Base-by-base conservation (phyloP, 2,797 vertebrate species). In the Taenioides sp. region DNA sequence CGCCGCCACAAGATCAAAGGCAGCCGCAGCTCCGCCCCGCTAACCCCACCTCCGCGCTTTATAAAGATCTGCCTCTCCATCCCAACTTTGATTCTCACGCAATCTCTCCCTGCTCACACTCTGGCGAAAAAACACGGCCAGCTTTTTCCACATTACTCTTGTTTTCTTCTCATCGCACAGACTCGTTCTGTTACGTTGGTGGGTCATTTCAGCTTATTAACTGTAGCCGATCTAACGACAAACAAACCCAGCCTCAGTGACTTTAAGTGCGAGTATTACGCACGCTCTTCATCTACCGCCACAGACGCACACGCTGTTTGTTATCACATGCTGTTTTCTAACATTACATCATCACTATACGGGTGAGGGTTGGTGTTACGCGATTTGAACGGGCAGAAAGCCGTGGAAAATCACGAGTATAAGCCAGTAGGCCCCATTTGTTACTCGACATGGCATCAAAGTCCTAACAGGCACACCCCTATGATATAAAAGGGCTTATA, bases 1-100 rank as follows among this genome's bases (percentile, higher is more conserved):
- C 91, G 96, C 96, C 95, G 95, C 95, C 93, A 80, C 86, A 88
- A 97, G 96, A 97, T 99, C 96, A 99, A 98, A 99, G 95, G 89
- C 55, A 92, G 89, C 94, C 94, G 91, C 94, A 91, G 90, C 93
- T 71, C 92, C 91, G 91, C 94, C 92, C 82, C 91, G 73, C 93
- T 92, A 91, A 89, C 91, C 92, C 95, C 95, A 86, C 95, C 95
- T 82, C 93, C 93, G 82, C 86, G 86, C 89, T 93, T 94, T 95
- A 95, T 95, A 95, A 95, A 91, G 93, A 91, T 83, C 90, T 89
- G 89, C 92, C 91, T 92, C 91, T 72, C 77, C 81, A 82, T 87
- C 78, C 87, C 73, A 83, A 92, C 89, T 90, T 81, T 71, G 86
- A 92, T 93, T 94, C 91, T 94, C 94, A 96, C 92, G 92, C 92